Evolutionary conservation across 37 sponge, comb jelly and placozoan genomes (phyloP).

Genomic region (Oscarella lobularis): DNA sequence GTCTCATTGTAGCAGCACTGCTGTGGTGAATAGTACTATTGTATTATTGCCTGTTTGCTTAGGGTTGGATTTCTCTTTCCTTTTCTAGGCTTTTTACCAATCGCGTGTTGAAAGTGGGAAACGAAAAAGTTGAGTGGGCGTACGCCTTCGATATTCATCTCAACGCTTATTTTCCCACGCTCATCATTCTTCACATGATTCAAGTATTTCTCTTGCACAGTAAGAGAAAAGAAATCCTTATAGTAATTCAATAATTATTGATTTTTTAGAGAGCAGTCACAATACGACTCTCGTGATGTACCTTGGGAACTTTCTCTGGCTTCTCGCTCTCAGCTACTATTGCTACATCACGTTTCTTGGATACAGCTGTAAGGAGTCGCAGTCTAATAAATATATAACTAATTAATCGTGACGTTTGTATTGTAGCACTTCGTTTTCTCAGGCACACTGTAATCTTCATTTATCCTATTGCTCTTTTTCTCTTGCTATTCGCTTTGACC

Average conservation of each 20-base stretch:
- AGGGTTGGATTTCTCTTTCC: neutral
- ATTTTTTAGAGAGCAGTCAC: neutral
- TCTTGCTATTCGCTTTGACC: neutral
- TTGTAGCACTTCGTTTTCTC: neutral
- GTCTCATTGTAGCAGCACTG: slow-evolving; percentile 51
- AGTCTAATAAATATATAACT: neutral
- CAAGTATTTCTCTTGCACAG: slow-evolving; percentile 51
- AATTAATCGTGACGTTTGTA: neutral
- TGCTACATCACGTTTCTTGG: slow-evolving; percentile 91
- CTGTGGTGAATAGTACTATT: slow-evolving; percentile 46
- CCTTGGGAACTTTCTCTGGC: slow-evolving; percentile 64
- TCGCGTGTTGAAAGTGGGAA: neutral
- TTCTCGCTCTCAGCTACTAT: slow-evolving; percentile 54
- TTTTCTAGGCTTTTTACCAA: neutral
- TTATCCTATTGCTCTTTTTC: neutral
- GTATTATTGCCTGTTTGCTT: neutral
- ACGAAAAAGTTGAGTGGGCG: slow-evolving; percentile 63
- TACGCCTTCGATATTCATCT: slow-evolving; percentile 95
- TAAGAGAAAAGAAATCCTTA: slow-evolving; percentile 15
- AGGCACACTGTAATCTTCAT: neutral
- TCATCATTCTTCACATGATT: slow-evolving; percentile 62
- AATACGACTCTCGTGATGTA: neutral
- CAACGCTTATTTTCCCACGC: slow-evolving; percentile 78
- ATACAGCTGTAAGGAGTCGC: slow-evolving; percentile 65
- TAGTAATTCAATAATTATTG: neutral